Base-by-base conservation (phyloP, 2,797 vertebrate genomes). In the Hephaestus fuliginosus region DNA sequence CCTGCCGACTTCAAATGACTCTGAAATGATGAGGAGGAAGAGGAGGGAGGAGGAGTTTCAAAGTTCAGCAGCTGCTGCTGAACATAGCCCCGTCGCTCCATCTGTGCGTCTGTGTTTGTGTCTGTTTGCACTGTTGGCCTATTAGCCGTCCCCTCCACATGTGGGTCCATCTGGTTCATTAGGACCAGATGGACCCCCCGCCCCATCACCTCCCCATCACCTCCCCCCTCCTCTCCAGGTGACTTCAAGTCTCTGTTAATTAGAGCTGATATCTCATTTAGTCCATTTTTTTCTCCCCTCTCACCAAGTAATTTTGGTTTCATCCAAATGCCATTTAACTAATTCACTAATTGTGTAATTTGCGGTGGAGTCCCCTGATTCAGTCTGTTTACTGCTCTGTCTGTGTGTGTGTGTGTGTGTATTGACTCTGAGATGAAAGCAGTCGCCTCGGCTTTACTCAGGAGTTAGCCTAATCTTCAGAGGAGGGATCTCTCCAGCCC, bases 121-220 rank as follows among this genome's bases (percentile, higher is more conserved):
- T 33, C 70, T 53, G 66, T 33, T 33, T 33, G 30, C 30, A 62
- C 33, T 88, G 55, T 78, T 65, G 69, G 76, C 76, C 81, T 71
- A 28, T 84, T 72, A 76, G 74, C 78, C n/a, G 44, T 36, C 55
- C 25, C 70, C 53, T 86, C 89, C 88, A 90, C 90, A 90, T 87
- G 88, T 85, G 76, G 76, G 82, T 90, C 92, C 90, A 90, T 92
- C 89, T 93, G 92, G 81, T 85, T 69, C 77, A 41, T 81, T 81
- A 73, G 33, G 82, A 76, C 80, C 89, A 83, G 69, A 79, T 82
- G 82, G 75, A 81, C 63, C 84, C 57, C 39, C 56, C 51, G 44
- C 41, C 30, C 1, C 22, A 33, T 33, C 30, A 33, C 30, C 30
- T 33, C 30, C 30, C 30, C 30, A 33, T 33, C 30, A 33, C 11